Evolutionary conservation across 2,888 invertebrate species (phyloP).

Genomic region (Hesperia comma): DNA sequence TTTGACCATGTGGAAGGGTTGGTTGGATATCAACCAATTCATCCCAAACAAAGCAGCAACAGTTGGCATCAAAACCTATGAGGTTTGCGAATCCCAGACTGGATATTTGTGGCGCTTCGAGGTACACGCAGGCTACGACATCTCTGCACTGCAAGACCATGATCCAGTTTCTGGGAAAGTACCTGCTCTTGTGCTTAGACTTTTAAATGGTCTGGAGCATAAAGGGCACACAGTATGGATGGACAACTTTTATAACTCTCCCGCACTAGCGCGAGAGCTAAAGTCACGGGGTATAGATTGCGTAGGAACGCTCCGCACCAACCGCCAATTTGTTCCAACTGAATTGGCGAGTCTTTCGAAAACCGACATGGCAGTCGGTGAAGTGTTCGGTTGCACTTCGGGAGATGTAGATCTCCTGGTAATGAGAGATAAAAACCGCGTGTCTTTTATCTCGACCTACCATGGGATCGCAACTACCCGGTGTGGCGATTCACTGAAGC

Average conservation of each 20-base stretch:
- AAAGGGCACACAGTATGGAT: too few relatives aligned
- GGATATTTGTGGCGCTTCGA: slow-evolving; percentile 43
- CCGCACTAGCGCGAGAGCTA: slow-evolving; percentile 33
- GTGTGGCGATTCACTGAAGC: too few relatives aligned
- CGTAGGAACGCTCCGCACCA: slow-evolving; percentile 45
- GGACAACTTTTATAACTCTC: slow-evolving; percentile 48
- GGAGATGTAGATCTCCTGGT: slow-evolving; percentile 53
- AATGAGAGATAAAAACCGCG: slow-evolving; percentile 41
- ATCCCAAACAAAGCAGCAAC: too few relatives aligned
- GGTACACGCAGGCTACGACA: neutral
- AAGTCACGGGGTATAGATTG: slow-evolving; percentile 46
- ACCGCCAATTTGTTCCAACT: slow-evolving; percentile 44
- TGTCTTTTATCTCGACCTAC: slow-evolving; percentile 8
- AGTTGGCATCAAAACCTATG: too few relatives aligned
- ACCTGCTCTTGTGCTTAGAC: slow-evolving; percentile 39
- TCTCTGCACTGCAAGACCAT: neutral
- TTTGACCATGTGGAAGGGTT: slow-evolving; percentile 35
- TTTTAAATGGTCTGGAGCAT: slow-evolving; percentile 43
- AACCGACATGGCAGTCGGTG: slow-evolving; percentile 40
- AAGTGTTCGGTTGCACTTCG: too few relatives aligned
- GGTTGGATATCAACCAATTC: too few relatives aligned
- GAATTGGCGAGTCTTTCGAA: slow-evolving; percentile 16
- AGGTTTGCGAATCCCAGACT: slow-evolving; percentile 42
- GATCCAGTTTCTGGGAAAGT: slow-evolving; percentile 37
- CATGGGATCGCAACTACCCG: too few relatives aligned